phyloP scores from a whole-genome alignment of 2,888 invertebrate genomes.

The Machimus atricapillus region DNA sequence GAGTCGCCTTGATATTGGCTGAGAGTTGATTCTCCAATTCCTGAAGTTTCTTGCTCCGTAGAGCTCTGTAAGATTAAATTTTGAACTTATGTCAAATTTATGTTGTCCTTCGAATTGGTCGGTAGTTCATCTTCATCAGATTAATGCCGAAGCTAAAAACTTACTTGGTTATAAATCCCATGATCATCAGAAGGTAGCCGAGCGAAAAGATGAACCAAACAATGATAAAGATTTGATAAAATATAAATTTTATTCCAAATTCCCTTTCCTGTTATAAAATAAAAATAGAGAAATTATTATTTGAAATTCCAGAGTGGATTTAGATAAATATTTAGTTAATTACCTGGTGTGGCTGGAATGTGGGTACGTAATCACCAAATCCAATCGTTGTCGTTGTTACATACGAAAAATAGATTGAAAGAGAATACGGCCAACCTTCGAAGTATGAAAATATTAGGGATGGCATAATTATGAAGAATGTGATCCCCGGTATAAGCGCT shows the following conservation, averaged over 20 bases:
- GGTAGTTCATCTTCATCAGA: neutral
- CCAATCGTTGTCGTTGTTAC: constrained; percentile 89
- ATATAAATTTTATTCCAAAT: constrained; percentile 69
- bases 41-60: constrained; percentile 74
- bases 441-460: constrained; percentile 83
- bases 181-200: constrained; percentile 89
- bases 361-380: constrained; percentile 90
- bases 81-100: constrained; percentile 51
- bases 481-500: constrained; percentile 87
- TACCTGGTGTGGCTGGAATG: constrained; percentile 61
- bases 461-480: constrained; percentile 86
- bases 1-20: constrained; percentile 78
- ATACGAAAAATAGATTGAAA: constrained; percentile 86
- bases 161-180: constrained; percentile 78
- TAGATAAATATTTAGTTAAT: neutral
- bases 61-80: constrained; percentile 55
- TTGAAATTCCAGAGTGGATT: neutral
- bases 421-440: constrained; percentile 85
- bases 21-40: constrained; percentile 79
- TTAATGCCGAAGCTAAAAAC: constrained; percentile 44
- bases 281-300: neutral
- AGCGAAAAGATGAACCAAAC: constrained; percentile 92
- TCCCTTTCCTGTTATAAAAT: constrained; percentile 53
- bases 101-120: constrained; percentile 41
- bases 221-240: constrained; percentile 83